Conservation (phyloP, 2,888 invertebrate species). For the Drosophila macrospina region DNA sequence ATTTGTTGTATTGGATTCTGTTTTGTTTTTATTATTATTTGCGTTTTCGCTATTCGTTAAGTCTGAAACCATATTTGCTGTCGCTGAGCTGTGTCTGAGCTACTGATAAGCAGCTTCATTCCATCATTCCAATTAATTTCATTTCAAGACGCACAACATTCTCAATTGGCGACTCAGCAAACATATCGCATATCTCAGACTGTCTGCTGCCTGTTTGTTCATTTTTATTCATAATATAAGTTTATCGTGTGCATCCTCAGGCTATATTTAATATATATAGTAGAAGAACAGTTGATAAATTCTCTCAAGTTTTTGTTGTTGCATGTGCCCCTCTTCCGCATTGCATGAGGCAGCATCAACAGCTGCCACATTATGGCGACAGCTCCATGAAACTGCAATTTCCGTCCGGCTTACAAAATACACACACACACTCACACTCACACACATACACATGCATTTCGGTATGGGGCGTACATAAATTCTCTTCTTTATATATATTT, state of each 20-base stretch:
- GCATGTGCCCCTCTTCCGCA: conserved; percentile 11
- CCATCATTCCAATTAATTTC: conserved; percentile 30
- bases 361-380: conserved; percentile 25
- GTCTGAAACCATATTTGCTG: conserved; percentile 18
- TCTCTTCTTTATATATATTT: conserved; percentile 31
- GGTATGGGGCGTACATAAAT: conserved; percentile 31
- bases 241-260: conserved; percentile 21
- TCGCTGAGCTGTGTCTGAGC: conserved; percentile 21
- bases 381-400: conserved; percentile 56
- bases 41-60: conserved; percentile 13
- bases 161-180: conserved; percentile 20
- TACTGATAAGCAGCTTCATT: conserved; percentile 41
- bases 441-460: conserved; percentile 8
- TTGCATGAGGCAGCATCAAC: conserved; percentile 36
- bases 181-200: conserved; percentile 12
- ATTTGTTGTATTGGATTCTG: conserved; percentile 20
- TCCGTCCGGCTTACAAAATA: conserved; percentile 53
- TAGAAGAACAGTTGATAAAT: conserved; percentile 38
- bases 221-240: conserved; percentile 26
- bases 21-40: not conserved
- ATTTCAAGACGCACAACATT: conserved; percentile 42
- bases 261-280: conserved; percentile 1
- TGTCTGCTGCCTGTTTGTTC: conserved; percentile 20
- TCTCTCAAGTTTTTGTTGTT: conserved; percentile 31
- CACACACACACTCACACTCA: not conserved